phyloP scores from a whole-genome alignment of 2,113 vertebrate genomes.

The Grallaria varia region DNA sequence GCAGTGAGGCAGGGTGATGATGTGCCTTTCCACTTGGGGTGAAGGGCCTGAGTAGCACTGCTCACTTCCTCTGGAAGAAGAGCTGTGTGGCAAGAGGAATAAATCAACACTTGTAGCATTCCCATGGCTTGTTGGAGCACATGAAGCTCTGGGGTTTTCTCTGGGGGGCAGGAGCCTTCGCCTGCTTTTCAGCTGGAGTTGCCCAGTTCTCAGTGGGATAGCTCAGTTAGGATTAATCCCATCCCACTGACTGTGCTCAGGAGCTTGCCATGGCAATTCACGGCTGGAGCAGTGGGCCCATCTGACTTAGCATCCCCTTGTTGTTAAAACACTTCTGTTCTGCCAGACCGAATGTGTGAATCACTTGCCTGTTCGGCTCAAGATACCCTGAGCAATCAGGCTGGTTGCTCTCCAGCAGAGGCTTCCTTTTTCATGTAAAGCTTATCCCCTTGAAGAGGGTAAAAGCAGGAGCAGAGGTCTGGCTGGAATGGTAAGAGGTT shows the following conservation, averaged over 20 bases:
- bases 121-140: accelerated
- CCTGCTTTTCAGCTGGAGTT: not conserved
- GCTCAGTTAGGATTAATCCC: not conserved
- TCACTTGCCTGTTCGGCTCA: not conserved
- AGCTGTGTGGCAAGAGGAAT: not conserved
- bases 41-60: not conserved
- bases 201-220: not conserved
- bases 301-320: not conserved
- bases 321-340: not conserved
- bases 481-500: not conserved
- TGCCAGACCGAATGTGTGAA: not conserved
- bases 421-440: not conserved
- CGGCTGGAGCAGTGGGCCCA: not conserved
- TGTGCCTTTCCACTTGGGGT: not conserved
- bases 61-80: not conserved
- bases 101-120: not conserved
- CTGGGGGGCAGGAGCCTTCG: not conserved
- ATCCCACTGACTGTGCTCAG: not conserved
- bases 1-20: not conserved
- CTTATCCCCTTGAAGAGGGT: not conserved
- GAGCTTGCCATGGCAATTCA: not conserved
- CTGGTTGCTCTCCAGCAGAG: not conserved
- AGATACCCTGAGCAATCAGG: not conserved
- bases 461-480: not conserved
- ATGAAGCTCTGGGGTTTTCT: accelerated